phyloP scores from a whole-genome alignment of 2,797 vertebrate genomes.

The Anomalospiza imberbis region DNA sequence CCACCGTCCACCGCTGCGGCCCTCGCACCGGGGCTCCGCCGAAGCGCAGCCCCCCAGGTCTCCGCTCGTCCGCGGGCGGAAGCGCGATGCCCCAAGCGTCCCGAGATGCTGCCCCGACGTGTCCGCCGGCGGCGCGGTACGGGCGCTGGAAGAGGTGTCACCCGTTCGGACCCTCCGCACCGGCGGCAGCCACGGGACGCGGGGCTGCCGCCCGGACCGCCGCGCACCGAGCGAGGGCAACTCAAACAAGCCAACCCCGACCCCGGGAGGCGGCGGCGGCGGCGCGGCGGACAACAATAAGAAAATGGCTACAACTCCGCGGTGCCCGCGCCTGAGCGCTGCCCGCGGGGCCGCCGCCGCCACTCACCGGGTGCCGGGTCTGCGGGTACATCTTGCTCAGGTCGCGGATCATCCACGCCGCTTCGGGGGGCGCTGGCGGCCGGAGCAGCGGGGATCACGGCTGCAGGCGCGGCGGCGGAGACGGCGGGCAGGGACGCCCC shows the following conservation, averaged over 20 bases:
- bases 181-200: neutral
- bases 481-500: slow-evolving; percentile 20
- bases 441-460: slow-evolving; percentile 57
- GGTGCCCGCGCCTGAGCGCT: neutral
- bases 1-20: neutral
- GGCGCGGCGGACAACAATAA: slow-evolving; percentile 73
- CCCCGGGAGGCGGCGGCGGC: neutral
- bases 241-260: neutral
- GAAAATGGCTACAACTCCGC: slow-evolving; percentile 77
- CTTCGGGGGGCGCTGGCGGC: slow-evolving; percentile 74
- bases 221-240: neutral
- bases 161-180: neutral
- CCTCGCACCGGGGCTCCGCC: neutral
- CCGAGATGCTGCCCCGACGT: neutral
- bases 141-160: neutral
- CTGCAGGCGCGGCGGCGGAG: slow-evolving; percentile 35
- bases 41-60: neutral
- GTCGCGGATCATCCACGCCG: slow-evolving; percentile 89
- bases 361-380: slow-evolving; percentile 92
- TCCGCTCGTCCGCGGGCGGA: neutral
- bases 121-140: neutral
- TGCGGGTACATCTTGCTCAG: slow-evolving; percentile 96
- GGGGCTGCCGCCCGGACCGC: neutral
- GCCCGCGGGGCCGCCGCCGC: neutral
- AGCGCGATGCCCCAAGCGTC: neutral